phyloP scores from a whole-genome alignment of 2,113 vertebrate genomes.

The Hippocampus guttulatus region DNA sequence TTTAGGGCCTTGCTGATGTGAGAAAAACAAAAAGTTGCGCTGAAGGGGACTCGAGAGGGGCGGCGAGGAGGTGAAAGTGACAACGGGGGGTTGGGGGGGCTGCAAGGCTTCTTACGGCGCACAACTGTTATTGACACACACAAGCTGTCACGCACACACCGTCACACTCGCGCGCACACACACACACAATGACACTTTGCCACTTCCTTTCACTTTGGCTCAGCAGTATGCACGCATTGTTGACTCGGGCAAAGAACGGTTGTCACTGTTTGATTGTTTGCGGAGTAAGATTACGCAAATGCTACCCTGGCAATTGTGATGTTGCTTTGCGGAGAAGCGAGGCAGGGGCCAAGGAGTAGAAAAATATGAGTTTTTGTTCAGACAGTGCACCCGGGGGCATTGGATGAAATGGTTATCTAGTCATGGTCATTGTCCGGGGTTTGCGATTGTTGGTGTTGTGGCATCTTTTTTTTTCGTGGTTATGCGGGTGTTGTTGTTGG shows the following conservation, averaged over 20 bases:
- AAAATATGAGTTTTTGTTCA: background rate
- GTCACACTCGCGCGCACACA: background rate
- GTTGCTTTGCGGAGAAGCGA: background rate
- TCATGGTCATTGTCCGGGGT: no score
- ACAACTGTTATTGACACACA: background rate
- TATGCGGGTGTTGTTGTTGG: no score
- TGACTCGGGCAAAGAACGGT: background rate
- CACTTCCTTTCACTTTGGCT: conserved; percentile 8
- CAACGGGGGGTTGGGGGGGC: conserved; percentile 7
- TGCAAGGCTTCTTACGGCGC: background rate
- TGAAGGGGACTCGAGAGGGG: conserved; percentile 7
- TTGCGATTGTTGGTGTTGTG: no score
- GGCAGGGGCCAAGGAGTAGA: background rate
- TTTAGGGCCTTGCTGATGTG: conserved; percentile 35
- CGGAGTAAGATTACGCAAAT: background rate
- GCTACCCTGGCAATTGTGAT: background rate
- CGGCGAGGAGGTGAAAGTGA: conserved; percentile 2
- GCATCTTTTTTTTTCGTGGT: no score
- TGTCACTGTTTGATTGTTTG: conserved; percentile 5
- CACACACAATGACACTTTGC: conserved; percentile 2
- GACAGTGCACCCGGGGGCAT: background rate
- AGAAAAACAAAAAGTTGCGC: conserved; percentile 23
- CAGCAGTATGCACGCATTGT: conserved; percentile 11
- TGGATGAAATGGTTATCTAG: no score
- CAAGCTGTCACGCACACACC: background rate